phyloP scores from a whole-genome alignment of 2,797 vertebrate species.

The Artibeus jamaicensis region DNA sequence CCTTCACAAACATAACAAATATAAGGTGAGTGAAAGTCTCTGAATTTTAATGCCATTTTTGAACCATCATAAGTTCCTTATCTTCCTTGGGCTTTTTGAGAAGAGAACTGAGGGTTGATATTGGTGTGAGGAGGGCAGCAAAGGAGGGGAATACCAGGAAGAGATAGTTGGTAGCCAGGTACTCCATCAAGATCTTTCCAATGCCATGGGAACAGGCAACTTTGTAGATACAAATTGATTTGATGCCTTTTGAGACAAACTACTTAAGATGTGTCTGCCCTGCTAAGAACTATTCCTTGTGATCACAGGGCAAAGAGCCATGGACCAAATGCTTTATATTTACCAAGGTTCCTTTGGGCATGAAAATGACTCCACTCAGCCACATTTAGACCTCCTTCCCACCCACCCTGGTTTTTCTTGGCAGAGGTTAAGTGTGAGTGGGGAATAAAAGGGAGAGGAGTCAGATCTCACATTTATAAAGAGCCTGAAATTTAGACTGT shows the following conservation, averaged over 20 bases:
- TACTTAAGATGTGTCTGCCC: not conserved
- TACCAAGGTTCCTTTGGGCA: not conserved
- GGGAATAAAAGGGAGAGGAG: not conserved
- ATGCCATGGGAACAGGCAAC: not conserved
- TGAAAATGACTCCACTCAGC: not conserved
- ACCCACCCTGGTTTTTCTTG: not conserved
- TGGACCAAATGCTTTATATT: not conserved
- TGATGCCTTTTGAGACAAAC: not conserved
- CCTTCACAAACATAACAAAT: slow-evolving; percentile 2
- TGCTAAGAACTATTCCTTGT: not conserved
- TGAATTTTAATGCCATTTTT: not conserved
- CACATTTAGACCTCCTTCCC: not conserved
- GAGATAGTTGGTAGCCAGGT: not conserved
- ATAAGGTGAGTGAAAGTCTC: not conserved
- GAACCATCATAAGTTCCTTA: not conserved
- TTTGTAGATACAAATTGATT: slow-evolving; percentile 20
- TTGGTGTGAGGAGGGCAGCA: not conserved
- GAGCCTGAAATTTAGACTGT: not conserved
- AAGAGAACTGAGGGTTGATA: not conserved
- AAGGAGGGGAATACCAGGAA: not conserved
- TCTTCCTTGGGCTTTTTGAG: not conserved
- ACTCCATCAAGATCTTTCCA: not conserved
- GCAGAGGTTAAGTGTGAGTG: not conserved
- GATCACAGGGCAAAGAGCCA: not conserved
- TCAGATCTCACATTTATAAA: not conserved